phyloP scores from a whole-genome alignment of 2,888 invertebrate genomes.

The Dorcus parallelipipedus region DNA sequence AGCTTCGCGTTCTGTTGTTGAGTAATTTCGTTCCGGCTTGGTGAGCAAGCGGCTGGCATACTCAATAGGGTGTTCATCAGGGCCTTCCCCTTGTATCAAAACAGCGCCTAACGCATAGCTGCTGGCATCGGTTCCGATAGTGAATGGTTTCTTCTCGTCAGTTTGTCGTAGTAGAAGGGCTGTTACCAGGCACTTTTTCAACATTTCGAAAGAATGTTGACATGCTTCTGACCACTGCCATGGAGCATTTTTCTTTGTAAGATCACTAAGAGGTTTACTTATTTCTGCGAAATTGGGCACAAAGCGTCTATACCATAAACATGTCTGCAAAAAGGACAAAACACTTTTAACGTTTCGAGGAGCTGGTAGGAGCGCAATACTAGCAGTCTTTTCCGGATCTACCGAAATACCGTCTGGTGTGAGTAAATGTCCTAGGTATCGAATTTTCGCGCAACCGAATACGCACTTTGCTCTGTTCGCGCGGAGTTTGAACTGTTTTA shows the following conservation, averaged over 20 bases:
- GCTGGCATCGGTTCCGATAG: slow-evolving; percentile 31
- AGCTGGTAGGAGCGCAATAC: slow-evolving; percentile 12
- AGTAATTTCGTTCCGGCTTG: slow-evolving; percentile 28
- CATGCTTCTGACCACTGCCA: slow-evolving; percentile 20
- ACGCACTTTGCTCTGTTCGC: slow-evolving; percentile 26
- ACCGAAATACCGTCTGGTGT: slow-evolving; percentile 10
- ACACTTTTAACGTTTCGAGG: slow-evolving; percentile 18
- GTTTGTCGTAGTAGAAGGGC: slow-evolving; percentile 27
- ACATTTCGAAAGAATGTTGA: slow-evolving; percentile 18
- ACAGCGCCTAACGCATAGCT: slow-evolving; percentile 25
- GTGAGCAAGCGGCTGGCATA: slow-evolving; percentile 31
- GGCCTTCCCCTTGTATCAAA: slow-evolving; percentile 25
- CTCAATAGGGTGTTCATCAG: slow-evolving; percentile 22
- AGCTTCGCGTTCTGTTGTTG: slow-evolving; percentile 29
- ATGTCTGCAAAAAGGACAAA: slow-evolving; percentile 15
- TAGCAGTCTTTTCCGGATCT: slow-evolving; percentile 13
- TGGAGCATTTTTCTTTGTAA: slow-evolving; percentile 18
- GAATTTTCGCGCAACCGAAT: slow-evolving; percentile 19
- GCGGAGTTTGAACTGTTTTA: slow-evolving; percentile 21
- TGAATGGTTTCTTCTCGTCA: slow-evolving; percentile 24
- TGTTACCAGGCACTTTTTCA: slow-evolving; percentile 23
- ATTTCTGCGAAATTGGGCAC: slow-evolving; percentile 20
- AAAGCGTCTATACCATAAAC: slow-evolving; percentile 24
- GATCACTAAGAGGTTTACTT: slow-evolving; percentile 13
- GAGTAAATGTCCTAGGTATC: slow-evolving; percentile 24